These are phyloP conservation scores for Falco biarmicus DNA, from an alignment of 2,797 vertebrate species.

Conservation along the genomic window DNA sequence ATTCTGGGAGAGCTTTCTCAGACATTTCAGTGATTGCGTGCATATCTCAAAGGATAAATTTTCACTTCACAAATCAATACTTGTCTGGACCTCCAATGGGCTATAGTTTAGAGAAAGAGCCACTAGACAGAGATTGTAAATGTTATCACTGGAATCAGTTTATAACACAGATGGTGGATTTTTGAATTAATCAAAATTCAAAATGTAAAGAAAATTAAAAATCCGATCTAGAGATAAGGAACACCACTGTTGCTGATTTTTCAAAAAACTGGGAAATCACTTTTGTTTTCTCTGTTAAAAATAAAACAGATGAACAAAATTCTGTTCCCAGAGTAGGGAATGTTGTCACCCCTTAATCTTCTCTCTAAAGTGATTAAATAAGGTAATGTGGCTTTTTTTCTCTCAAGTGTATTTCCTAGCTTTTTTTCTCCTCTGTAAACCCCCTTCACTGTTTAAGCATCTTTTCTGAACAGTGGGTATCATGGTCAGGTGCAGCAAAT, in stretches of 20 bases:
- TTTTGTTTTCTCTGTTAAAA: neutral
- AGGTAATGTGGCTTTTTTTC: neutral
- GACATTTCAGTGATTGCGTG: fast-evolving
- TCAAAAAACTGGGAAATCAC: neutral
- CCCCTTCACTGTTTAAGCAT: neutral
- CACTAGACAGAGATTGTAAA: neutral
- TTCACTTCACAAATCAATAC: neutral
- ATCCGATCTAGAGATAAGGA: neutral
- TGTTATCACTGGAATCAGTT: neutral
- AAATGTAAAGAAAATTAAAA: neutral
- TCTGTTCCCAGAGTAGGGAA: neutral
- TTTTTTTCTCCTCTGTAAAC: neutral
- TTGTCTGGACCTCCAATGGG: neutral
- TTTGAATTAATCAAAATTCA: neutral
- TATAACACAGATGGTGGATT: neutral
- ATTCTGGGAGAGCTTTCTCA: neutral
- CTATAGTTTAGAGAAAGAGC: neutral
- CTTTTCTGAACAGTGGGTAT: neutral
- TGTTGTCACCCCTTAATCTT: neutral
- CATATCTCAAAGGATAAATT: neutral
- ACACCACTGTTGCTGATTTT: neutral
- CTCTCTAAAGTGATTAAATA: neutral
- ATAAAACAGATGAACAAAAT: neutral
- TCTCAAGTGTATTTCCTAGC: neutral
- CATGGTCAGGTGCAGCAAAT: neutral